phyloP scores from a whole-genome alignment of 2,797 vertebrate genomes.

The Tachyglossus aculeatus region DNA sequence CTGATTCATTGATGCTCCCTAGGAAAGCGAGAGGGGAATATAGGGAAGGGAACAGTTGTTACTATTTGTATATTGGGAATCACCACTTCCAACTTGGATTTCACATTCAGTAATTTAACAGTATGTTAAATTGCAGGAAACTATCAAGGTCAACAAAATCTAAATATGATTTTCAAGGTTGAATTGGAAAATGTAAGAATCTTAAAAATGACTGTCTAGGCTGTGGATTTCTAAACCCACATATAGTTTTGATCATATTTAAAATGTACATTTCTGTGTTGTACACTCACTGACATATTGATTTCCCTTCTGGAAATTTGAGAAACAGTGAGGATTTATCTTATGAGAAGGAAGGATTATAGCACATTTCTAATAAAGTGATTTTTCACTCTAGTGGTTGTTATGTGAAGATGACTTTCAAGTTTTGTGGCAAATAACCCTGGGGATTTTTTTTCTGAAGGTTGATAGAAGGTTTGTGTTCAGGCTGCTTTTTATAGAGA shows the following conservation, averaged over 20 bases:
- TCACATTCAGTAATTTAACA: neutral
- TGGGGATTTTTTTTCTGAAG: too few relatives aligned
- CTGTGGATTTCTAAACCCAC: neutral
- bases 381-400: too few relatives aligned
- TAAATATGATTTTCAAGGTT: neutral
- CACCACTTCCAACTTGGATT: constrained; percentile 14
- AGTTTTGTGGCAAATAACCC: too few relatives aligned
- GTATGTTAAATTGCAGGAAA: neutral
- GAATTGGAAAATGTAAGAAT: constrained; percentile 9
- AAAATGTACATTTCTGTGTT: accelerated
- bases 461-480: too few relatives aligned
- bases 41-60: neutral
- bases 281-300: neutral
- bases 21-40: neutral
- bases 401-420: too few relatives aligned
- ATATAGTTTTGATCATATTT: accelerated
- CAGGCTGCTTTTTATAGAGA: too few relatives aligned
- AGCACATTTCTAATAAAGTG: too few relatives aligned
- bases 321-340: neutral
- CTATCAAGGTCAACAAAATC: accelerated
- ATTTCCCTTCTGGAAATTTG: neutral
- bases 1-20: too few relatives aligned
- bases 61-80: neutral
- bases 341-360: neutral
- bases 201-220: neutral